phyloP scores from a whole-genome alignment of 2,113 vertebrate species.

The Brienomyrus longianalis region DNA sequence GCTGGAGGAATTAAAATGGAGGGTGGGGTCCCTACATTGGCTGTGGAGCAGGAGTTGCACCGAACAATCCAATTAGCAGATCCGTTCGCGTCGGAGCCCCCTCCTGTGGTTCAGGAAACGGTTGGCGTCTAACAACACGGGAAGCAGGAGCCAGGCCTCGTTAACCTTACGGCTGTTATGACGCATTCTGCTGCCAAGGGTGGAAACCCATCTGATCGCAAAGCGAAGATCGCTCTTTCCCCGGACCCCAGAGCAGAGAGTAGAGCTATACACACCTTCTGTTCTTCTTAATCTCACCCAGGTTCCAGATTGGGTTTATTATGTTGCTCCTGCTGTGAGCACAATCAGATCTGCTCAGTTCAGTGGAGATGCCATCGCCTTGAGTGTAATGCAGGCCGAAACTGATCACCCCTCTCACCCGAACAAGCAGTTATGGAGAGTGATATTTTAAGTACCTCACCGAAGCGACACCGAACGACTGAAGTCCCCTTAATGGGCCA shows the following conservation, averaged over 20 bases:
- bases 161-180: neutral
- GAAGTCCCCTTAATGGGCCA: neutral
- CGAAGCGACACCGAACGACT: neutral
- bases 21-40: neutral
- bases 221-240: neutral
- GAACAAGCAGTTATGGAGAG: neutral
- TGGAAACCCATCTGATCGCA: neutral
- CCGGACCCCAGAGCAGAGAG: neutral
- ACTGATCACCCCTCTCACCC: neutral
- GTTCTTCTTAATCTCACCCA: neutral
- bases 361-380: neutral
- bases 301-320: neutral
- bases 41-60: neutral
- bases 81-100: neutral
- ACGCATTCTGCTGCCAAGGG: neutral
- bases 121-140: neutral
- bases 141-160: neutral
- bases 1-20: neutral
- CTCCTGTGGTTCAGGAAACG: neutral
- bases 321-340: neutral
- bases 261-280: neutral
- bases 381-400: neutral
- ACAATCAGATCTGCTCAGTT: neutral
- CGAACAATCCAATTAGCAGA: constrained; percentile 19
- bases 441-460: neutral